Percentiles rank a stretch among this genome's conserved stretches.
These are phyloP conservation scores for Enteromius mattozi DNA, from an alignment of 2,797 vertebrate species.

Conservation along the genomic window DNA sequence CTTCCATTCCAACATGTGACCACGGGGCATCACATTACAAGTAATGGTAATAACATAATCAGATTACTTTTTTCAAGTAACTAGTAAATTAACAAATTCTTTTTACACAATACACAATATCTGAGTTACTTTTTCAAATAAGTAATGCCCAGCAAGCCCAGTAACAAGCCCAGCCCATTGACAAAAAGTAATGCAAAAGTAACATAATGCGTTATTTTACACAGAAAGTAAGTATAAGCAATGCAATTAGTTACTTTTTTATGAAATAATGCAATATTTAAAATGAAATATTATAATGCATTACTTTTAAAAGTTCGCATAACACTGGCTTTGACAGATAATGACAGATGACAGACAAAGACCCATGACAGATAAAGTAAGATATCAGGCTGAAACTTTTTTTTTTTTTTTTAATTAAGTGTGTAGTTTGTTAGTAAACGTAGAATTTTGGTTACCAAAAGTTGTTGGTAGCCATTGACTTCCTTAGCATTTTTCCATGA, in stretches of 20 bases:
- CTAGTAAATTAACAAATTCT: background rate
- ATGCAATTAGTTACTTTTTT: background rate
- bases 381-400: no score
- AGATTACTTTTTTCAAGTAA: no score
- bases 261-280: background rate
- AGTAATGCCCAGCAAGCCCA: no score
- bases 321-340: background rate
- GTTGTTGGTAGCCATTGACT: background rate
- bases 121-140: background rate
- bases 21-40: background rate
- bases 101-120: background rate
- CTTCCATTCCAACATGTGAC: background rate
- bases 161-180: background rate
- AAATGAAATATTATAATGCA: background rate
- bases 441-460: background rate
- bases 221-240: background rate
- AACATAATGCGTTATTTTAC: no score
- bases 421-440: background rate
- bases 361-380: background rate
- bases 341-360: background rate
- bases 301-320: background rate
- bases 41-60: background rate
- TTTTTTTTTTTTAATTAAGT: no score
- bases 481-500: background rate
- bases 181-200: background rate